Conservation (phyloP, 2,113 vertebrate genomes). For the Carassius carassius region DNA sequence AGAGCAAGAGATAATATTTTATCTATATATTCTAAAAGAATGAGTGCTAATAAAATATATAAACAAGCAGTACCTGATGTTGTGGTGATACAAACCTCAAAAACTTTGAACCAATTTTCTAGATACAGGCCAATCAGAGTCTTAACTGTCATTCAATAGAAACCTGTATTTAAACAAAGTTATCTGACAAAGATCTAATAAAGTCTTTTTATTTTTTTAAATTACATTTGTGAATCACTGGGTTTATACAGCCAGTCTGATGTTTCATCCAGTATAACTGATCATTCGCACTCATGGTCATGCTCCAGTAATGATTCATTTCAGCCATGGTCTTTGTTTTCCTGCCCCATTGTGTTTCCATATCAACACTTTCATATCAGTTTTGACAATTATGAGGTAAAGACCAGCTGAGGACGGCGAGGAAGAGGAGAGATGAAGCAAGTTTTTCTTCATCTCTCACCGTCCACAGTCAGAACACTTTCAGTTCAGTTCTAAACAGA, state of each 20-base stretch:
- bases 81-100: background rate
- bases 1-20: too few species aligned
- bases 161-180: background rate
- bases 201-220: background rate
- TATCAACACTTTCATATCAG: conserved; percentile 20
- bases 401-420: background rate
- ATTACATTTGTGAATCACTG: background rate
- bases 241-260: background rate
- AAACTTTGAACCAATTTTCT: background rate
- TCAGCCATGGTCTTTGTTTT: conserved; percentile 12
- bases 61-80: background rate
- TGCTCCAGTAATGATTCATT: conserved; percentile 16
- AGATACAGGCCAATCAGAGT: background rate
- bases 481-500: conserved; percentile 5
- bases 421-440: background rate
- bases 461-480: background rate
- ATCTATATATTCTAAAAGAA: too few species aligned
- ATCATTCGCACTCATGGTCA: conserved; percentile 7
- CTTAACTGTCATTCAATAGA: background rate
- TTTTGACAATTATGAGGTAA: background rate
- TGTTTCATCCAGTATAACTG: background rate
- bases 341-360: conserved; percentile 7
- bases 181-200: background rate
- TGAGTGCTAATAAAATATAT: too few species aligned
- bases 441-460: background rate